phyloP scores from a whole-genome alignment of 2,888 invertebrate genomes.

The Amphiduros pacificus region DNA sequence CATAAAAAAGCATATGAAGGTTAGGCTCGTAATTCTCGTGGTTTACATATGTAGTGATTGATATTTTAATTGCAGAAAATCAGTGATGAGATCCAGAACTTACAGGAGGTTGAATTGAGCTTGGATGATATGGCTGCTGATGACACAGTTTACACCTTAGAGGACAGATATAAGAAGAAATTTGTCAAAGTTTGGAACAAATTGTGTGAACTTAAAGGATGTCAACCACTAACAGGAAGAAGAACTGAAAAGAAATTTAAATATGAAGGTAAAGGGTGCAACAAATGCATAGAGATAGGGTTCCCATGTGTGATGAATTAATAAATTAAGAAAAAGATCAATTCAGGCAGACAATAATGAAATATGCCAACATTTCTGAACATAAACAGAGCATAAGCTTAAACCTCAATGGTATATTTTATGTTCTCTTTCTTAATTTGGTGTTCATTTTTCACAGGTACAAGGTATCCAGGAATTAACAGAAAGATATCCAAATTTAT shows the following conservation, averaged over 20 bases:
- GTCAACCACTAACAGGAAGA: not conserved
- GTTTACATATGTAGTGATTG: not conserved
- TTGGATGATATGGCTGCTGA: not conserved
- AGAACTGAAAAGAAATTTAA: not conserved
- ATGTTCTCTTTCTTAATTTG: no score
- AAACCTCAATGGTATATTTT: no score
- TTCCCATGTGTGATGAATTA: no score
- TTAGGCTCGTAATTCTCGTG: not conserved
- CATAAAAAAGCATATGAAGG: not conserved
- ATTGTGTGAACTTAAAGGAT: not conserved
- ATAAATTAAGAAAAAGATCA: no score
- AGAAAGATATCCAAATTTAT: conserved; percentile 56
- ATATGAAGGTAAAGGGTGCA: not conserved
- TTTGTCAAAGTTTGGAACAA: not conserved
- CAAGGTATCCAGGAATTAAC: conserved; percentile 65
- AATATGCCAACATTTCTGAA: no score
- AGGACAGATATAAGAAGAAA: not conserved
- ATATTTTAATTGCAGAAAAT: not conserved
- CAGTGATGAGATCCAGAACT: not conserved
- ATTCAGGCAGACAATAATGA: no score
- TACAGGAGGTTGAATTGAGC: not conserved
- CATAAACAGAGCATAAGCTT: no score
- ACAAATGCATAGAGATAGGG: no score
- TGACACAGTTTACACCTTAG: not conserved
- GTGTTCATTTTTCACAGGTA: no score